These are phyloP conservation scores for Dolichomitus sp. DNA, from an alignment of 2,888 invertebrate species.

Conservation along the genomic window DNA sequence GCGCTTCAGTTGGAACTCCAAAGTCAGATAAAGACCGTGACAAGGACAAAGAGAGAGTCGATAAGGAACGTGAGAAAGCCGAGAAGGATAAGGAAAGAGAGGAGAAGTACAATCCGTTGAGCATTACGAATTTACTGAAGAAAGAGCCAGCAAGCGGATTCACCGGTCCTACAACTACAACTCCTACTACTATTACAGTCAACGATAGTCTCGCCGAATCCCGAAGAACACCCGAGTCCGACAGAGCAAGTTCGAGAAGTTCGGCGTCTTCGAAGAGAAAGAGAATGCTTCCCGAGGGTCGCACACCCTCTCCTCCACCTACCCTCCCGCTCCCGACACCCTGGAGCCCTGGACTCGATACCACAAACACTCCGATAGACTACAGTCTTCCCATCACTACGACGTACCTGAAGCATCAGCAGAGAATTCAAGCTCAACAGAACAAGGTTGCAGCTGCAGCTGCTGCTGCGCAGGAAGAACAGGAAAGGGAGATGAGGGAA, in stretches of 20 bases:
- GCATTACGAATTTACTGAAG: slow-evolving; percentile 83
- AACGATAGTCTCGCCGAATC: slow-evolving; percentile 84
- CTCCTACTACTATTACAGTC: slow-evolving; percentile 38
- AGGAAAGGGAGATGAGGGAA: slow-evolving; percentile 61
- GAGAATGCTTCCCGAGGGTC: slow-evolving; percentile 82
- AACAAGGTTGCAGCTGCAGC: slow-evolving; percentile 86
- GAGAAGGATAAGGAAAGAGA: slow-evolving; percentile 76
- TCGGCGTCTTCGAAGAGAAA: slow-evolving; percentile 82
- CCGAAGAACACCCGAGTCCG: slow-evolving; percentile 87
- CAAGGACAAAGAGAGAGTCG: slow-evolving; percentile 74
- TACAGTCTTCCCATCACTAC: slow-evolving; percentile 96
- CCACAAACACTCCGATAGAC: slow-evolving; percentile 88
- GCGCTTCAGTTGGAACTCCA: slow-evolving; percentile 59
- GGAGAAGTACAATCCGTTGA: slow-evolving; percentile 83
- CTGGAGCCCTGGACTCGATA: slow-evolving; percentile 83
- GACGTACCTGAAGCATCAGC: slow-evolving; percentile 94
- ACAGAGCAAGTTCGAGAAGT: slow-evolving; percentile 82
- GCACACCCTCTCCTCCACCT: slow-evolving; percentile 83
- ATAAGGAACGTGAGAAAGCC: slow-evolving; percentile 72
- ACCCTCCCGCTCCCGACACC: slow-evolving; percentile 80
- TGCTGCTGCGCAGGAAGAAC: slow-evolving; percentile 74
- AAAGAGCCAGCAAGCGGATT: slow-evolving; percentile 78
- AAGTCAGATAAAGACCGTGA: slow-evolving; percentile 70
- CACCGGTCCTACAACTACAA: background rate
- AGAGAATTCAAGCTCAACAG: slow-evolving; percentile 90